Percentiles rank a stretch among this genome's conserved stretches.
These are phyloP conservation scores for Drosophila falleni DNA, from an alignment of 2,888 invertebrate species.

Conservation along the genomic window DNA sequence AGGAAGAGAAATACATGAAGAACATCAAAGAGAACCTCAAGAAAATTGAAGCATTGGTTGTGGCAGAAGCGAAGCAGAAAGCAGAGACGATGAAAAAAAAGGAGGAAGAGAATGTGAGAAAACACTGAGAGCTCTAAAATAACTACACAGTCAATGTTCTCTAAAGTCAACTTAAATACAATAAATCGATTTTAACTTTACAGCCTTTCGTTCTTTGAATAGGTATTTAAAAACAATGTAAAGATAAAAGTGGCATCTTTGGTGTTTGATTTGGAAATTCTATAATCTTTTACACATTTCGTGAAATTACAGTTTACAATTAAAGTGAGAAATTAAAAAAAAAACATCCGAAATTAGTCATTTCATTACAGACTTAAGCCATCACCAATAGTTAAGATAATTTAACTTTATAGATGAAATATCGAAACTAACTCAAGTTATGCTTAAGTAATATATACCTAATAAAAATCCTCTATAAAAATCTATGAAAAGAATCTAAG, in stretches of 20 bases:
- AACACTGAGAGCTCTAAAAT: background rate
- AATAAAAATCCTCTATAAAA: background rate
- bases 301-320: too few species aligned
- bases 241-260: background rate
- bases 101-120: background rate
- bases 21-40: constrained; percentile 51
- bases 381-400: background rate
- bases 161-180: background rate
- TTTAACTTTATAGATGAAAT: background rate
- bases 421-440: background rate
- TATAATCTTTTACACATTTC: background rate
- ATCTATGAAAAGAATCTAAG: too few species aligned
- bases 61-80: constrained; percentile 31
- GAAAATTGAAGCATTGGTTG: constrained; percentile 57
- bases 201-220: background rate
- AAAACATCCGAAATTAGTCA: background rate
- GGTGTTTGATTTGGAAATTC: background rate
- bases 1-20: constrained; percentile 40
- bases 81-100: background rate
- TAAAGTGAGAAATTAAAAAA: too few species aligned
- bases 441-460: too few species aligned
- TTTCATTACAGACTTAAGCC: background rate
- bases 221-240: background rate
- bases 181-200: too few species aligned
- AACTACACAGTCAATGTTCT: background rate